Conservation (phyloP, 2,113 vertebrate species). For the Sylvia atricapilla region DNA sequence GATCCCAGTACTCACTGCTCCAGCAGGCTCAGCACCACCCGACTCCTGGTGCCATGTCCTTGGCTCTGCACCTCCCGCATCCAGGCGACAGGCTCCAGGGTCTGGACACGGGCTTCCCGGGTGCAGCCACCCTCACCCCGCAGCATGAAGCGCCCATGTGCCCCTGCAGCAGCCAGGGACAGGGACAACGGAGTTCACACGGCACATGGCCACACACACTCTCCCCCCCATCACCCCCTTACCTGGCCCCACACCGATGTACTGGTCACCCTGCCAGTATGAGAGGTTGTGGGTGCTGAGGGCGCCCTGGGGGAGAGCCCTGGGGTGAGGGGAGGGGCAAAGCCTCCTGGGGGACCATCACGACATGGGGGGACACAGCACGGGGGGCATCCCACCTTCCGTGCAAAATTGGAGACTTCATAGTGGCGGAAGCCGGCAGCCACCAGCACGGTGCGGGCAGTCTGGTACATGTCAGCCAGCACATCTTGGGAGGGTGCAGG, state of each 20-base stretch:
- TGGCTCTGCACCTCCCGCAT: slow-evolving; percentile 81
- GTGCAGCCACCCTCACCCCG: slow-evolving; percentile 50
- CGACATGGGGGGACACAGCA: fast-evolving
- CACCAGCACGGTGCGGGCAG: slow-evolving; percentile 70
- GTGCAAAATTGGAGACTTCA: slow-evolving; percentile 93
- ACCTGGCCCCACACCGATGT: slow-evolving; percentile 92
- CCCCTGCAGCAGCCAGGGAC: slow-evolving; percentile 67
- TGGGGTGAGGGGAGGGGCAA: background rate
- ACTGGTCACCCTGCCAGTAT: slow-evolving; percentile 88
- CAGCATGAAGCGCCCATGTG: slow-evolving; percentile 84
- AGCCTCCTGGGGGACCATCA: background rate
- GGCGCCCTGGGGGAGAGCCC: slow-evolving; percentile 71
- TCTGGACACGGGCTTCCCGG: slow-evolving; percentile 91
- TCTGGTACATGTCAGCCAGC: slow-evolving; percentile 84
- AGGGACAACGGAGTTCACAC: fast-evolving
- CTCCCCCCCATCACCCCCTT: background rate
- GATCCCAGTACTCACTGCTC: slow-evolving; percentile 76
- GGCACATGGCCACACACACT: fast-evolving
- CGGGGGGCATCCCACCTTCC: slow-evolving; percentile 73
- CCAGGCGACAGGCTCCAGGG: slow-evolving; percentile 85
- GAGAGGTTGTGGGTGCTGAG: slow-evolving; percentile 86
- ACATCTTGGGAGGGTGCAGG: slow-evolving; percentile 69
- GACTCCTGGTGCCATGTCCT: slow-evolving; percentile 85
- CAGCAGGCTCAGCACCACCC: slow-evolving; percentile 65
- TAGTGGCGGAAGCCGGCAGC: slow-evolving; percentile 84